Conservation (phyloP, 2,888 invertebrate species). For the Cactoblastis cactorum region DNA sequence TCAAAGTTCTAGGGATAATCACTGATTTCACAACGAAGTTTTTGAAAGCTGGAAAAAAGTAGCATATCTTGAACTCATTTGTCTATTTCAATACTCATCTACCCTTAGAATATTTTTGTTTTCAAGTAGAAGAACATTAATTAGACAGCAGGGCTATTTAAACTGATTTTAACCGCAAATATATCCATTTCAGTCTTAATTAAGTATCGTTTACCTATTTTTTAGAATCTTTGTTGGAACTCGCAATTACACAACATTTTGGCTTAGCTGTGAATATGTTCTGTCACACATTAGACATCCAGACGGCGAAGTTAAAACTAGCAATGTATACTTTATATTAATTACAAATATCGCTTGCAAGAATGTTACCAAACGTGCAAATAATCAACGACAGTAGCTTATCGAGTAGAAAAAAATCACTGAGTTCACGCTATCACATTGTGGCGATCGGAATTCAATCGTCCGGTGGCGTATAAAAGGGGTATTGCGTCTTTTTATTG, state of each 20-base stretch:
- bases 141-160: not conserved
- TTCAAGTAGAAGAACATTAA: not conserved
- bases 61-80: too few relatives aligned
- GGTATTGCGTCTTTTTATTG: conserved; percentile 58
- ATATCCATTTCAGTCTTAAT: conserved; percentile 4
- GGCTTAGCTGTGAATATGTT: not conserved
- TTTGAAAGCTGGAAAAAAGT: too few relatives aligned
- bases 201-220: not conserved
- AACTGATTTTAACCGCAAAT: not conserved
- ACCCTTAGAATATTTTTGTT: too few relatives aligned
- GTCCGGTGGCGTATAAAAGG: conserved; percentile 36
- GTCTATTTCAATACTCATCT: too few relatives aligned
- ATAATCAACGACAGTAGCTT: conserved; percentile 54
- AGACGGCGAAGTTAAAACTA: conserved; percentile 37
- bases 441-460: conserved; percentile 45
- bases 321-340: conserved; percentile 47
- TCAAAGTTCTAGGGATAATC: too few relatives aligned
- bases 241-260: not conserved
- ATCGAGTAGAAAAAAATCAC: conserved; percentile 49
- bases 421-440: conserved; percentile 55
- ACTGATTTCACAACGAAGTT: too few relatives aligned
- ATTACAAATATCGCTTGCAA: conserved; percentile 50
- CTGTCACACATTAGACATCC: conserved; percentile 25
- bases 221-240: not conserved
- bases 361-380: conserved; percentile 70